Base-by-base conservation (phyloP, 2,888 invertebrate genomes). In the Trichopoda pennipes region DNA sequence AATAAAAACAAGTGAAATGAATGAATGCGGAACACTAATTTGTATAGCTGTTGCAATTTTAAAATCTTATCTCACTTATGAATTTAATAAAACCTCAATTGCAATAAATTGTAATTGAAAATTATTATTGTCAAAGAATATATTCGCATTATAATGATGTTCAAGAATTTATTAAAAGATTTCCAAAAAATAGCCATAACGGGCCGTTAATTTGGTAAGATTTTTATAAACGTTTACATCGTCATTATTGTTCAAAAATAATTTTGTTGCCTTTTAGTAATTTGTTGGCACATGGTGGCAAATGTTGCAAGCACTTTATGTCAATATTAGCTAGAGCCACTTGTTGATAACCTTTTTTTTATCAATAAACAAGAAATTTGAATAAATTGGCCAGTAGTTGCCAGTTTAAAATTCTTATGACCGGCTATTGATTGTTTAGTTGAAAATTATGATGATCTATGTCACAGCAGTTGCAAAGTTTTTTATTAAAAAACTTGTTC, bases 301-400 rank as follows among this genome's bases (percentile, higher is more conserved):
- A 76, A 58, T 58, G 64, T 73, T 72, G 72, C 82, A 73, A 42
- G 38, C 66, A 68, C 51, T 58, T 61, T 79, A 35, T 74, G 82
- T 68, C 79, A 72, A 79, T 75, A 72, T 66, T 53, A 47, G 21
- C 21, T 51, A 55, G 17, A 35, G 53, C 32, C 53, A 68, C 47
- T 73, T 44, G 35, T 60, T 63, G 28, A 12, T 56, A 51, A 42
- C 56, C 4, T 10, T 32, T 32, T 51, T 56, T 42, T 3, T 17
- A 60, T 23, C 55, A 55, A 53, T 28, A 49, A 58, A 19, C 47
- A 49, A 64, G 23, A 35, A 64, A 17, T 28, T 28, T 35, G 35
- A 35, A 7, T 28, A 49, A 49, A 64, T 47, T 42, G n/a, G 14
- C 19, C 58, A 35, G 32, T 47, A 35, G 38, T 21, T 38, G 49